Evolutionary conservation across 2,113 vertebrate genomes (phyloP), one percentile per base, ranked within the genome.

Genomic region (Tenrec ecaudatus): DNA sequence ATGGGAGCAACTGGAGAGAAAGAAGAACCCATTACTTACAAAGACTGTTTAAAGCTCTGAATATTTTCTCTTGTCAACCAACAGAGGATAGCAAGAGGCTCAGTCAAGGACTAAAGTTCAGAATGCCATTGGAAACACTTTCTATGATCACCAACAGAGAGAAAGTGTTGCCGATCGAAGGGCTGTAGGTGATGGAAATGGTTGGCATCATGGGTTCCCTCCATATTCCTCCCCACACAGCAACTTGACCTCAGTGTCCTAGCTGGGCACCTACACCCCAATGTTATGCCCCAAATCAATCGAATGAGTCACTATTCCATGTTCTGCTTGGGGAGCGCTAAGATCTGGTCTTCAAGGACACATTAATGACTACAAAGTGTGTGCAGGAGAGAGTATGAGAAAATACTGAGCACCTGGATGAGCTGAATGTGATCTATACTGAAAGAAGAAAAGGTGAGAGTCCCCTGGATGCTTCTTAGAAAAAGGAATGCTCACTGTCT

Each of bases 341-440:
- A 36, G 47, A 91, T 10, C 27, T n/a, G 57, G 20, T 7, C 17
- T 23, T 53, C n/a, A 33, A 14, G 19, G 64, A 71, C 5, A 53
- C 1, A 57, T 77, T 60, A 2, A 23, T 36, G 17, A 47, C 12
- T 2, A 58, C 5, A 53, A 88, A 69, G 40, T 60, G 38, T 11
- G 12, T 47, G 19, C 4, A n/a, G 2, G 3, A 1, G 23, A 1
- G 3, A 12, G 47, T 2, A 1, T 12, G 10, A 1, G 2, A 38
- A 29, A 88, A 75, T 53, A 22, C 14, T 25, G 57, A 66, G 15
- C 4, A n/a, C 58, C 43, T 17, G 31, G 20, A 40, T 73, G 15
- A 12, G 25, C 22, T 38, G 15, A 85, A 64, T 1, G 29, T 25
- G n/a, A 36, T 53, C 9, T 53, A 53, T 53, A 40, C 25, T 43